phyloP scores from a whole-genome alignment of 2,888 invertebrate species.

The Apotomis capreana region DNA sequence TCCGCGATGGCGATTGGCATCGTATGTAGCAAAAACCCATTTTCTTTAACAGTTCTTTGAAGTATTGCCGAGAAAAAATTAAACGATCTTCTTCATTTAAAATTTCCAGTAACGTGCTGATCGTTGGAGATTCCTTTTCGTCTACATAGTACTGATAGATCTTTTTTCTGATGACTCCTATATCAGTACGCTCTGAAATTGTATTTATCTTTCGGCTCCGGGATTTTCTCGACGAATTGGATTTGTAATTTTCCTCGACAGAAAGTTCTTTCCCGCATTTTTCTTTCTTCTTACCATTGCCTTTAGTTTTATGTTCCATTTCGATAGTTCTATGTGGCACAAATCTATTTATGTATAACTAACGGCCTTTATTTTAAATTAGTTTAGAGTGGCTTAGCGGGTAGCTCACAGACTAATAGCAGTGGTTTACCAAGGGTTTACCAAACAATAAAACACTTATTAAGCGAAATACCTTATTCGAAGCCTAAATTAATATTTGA shows the following conservation, averaged over 20 bases:
- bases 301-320: neutral
- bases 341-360: neutral
- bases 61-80: neutral
- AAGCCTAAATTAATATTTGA: too few relatives aligned
- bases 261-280: neutral
- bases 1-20: neutral
- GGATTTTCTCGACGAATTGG: neutral
- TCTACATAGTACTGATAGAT: conserved; percentile 4
- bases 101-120: neutral
- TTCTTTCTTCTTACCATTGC: neutral
- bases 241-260: neutral
- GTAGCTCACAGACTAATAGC: too few relatives aligned
- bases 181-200: neutral
- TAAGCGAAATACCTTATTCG: too few relatives aligned
- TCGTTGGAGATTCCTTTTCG: conserved; percentile 6
- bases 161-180: conserved; percentile 14
- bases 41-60: conserved; percentile 4
- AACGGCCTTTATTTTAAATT: neutral
- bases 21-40: conserved; percentile 3
- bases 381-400: too few relatives aligned
- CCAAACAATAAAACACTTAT: too few relatives aligned
- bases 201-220: neutral
- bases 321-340: neutral
- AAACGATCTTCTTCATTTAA: neutral
- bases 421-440: too few relatives aligned